Evolutionary conservation across 2,888 invertebrate species (phyloP), one percentile per base, ranked within the genome.

Genomic region (Metopia argyrocephala): DNA sequence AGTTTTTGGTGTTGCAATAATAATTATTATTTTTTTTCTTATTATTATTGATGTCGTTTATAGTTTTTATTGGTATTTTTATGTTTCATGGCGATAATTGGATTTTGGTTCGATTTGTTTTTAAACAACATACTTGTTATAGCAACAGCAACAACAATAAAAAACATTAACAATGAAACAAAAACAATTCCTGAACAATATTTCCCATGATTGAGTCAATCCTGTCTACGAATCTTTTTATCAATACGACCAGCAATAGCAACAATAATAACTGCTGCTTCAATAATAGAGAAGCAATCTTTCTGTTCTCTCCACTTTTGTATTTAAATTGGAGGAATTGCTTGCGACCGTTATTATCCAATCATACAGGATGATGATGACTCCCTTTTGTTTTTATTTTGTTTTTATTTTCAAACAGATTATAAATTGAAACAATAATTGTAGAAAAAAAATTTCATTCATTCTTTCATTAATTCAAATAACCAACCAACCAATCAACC

Each of bases 31-130:
- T 48, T 7, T 56, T 38, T 18, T 28, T 50, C 38, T 64, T 50
- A 70, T 62, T 38, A 61, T 68, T 45, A 20, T 38, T 38, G 38
- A 38, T 38, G 25, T 50, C 15, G 38, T 52, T 27, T n/a, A n/a
- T n/a, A n/a, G 27, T 54, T 23, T 15, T 54, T 50, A n/a, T 28
- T 27, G 66, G 54, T 45, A 54, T 59, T 69, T 69, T 57, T 27
- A 57, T 57, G 38, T 38, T 38, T 38, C 38, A 38, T 38, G 74
- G 78, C 78, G 81, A 81, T 81, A 81, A 81, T 81, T 78, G 81
- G 81, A 81, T 81, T 81, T 81, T 78, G 81, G 81, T 81, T 81
- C 74, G 81, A 81, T 81, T 78, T 81, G 78, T 81, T 78, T 75
- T 70, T 70, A 79, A 81, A 70, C 59, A 70, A 70, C 70, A 70